These are phyloP conservation scores for Orius insidiosus DNA, from an alignment of 1,140 invertebrate genomes.

Conservation along the genomic window DNA sequence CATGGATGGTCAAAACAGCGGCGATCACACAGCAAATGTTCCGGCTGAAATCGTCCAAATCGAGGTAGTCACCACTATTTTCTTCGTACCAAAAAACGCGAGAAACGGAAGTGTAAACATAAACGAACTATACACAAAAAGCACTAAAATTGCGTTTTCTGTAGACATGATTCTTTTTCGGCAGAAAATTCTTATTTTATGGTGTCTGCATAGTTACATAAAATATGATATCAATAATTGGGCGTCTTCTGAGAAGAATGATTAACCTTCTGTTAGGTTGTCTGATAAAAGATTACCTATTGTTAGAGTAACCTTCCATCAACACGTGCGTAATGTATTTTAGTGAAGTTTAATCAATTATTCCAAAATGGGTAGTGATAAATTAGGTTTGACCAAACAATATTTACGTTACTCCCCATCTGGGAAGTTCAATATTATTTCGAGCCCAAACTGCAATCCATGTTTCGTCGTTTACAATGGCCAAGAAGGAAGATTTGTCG, in stretches of 20 bases:
- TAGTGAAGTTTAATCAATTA: too few relatives aligned
- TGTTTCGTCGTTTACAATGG: constrained; percentile 57
- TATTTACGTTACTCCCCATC: constrained; percentile 76
- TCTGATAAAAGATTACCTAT: too few relatives aligned
- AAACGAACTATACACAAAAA: constrained; percentile 2
- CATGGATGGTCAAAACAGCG: constrained; percentile 1
- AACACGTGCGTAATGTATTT: too few relatives aligned
- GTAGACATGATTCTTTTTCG: too few relatives aligned
- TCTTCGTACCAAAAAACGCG: background rate
- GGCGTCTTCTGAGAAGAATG: too few relatives aligned
- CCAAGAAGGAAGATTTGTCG: constrained; percentile 63
- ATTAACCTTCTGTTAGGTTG: too few relatives aligned
- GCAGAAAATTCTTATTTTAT: too few relatives aligned
- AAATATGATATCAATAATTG: too few relatives aligned
- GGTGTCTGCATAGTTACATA: too few relatives aligned
- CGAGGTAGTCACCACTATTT: background rate
- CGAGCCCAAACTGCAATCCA: constrained; percentile 57
- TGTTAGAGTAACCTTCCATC: too few relatives aligned
- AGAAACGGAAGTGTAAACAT: constrained; percentile 4
- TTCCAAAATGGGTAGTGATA: too few relatives aligned
- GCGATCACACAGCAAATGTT: background rate
- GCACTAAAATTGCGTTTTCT: too few relatives aligned
- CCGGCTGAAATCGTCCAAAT: background rate
- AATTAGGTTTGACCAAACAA: constrained; percentile 91
- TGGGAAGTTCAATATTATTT: constrained; percentile 72